phyloP scores from a whole-genome alignment of 2,113 vertebrate genomes.

The Brienomyrus longianalis region DNA sequence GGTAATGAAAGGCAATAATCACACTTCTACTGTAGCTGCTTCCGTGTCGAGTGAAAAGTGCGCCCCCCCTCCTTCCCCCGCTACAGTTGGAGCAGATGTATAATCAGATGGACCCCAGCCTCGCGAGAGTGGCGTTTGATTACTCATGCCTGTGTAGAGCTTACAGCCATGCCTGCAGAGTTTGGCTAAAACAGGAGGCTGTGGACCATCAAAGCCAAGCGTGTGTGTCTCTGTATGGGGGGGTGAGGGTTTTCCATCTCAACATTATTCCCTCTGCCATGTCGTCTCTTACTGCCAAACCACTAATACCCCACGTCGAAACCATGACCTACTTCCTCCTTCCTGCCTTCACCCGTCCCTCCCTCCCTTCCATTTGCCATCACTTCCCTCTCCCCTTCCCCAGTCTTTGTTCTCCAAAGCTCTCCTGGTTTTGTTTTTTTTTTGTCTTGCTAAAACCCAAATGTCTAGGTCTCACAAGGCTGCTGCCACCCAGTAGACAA shows the following conservation, averaged over 20 bases:
- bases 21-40: not conserved
- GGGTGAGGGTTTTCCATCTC: not conserved
- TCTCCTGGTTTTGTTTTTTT: not conserved
- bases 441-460: not conserved
- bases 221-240: not conserved
- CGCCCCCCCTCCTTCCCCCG: not conserved
- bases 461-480: not conserved
- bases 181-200: not conserved
- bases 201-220: not conserved
- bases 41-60: not conserved
- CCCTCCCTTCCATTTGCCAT: not conserved
- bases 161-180: not conserved
- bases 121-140: not conserved
- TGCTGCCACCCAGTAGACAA: not conserved
- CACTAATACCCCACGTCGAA: not conserved
- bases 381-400: not conserved
- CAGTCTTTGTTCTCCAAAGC: not conserved
- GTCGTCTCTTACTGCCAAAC: not conserved
- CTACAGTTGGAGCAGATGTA: not conserved
- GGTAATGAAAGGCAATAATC: not conserved
- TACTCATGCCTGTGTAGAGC: not conserved
- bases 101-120: slow-evolving; percentile 1
- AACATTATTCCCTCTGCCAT: not conserved
- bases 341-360: not conserved
- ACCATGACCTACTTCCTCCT: not conserved